Evolutionary conservation across 2,797 vertebrate genomes (phyloP), one percentile per base, ranked within the genome.

Genomic region (Phoxinus dragarum): DNA sequence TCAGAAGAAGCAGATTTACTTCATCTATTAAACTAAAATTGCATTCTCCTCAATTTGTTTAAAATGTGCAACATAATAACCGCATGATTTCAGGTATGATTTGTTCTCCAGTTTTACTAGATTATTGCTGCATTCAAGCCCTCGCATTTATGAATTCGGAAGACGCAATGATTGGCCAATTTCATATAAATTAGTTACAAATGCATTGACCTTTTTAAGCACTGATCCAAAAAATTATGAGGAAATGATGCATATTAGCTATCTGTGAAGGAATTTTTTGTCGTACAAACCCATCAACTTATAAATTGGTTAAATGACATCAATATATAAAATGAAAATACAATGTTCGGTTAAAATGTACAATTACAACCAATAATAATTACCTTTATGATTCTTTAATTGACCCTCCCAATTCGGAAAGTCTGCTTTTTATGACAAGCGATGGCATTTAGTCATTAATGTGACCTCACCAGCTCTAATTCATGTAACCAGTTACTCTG

Each of bases 401-500:
- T 49, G 71, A 42, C 3, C 5, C 21, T 19, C 21, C 21, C 38
- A n/a, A 56, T 56, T 54, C 17, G 1, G 52, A 54, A 72, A 16
- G 3, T 42, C 12, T 31, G 61, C 27, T 27, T 47, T 27, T 47
- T 23, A 31, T 14, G 8, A 12, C 27, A 36, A 21, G 27, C 21
- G 3, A 49, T 34, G 72, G 47, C 44, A 73, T 73, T 31, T 9
- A 34, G 34, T 56, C 52, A 77, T 59, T 40, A 56, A 56, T 2
- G 5, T 27, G 75, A 61, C 52, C 74, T 59, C 54, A 40, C 54
- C 54, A 42, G 36, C 36, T 17, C 36, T 77, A 77, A 77, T 59
- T 40, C 38, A 77, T 40, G 21, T 78, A 61, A 78, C 75, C 75
- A 78, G 56, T 78, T 61, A 77, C 23, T 27, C 75, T 77, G 54